These are phyloP conservation scores for Tragelaphus eurycerus DNA, from an alignment of 2,797 vertebrate genomes.

Conservation along the genomic window DNA sequence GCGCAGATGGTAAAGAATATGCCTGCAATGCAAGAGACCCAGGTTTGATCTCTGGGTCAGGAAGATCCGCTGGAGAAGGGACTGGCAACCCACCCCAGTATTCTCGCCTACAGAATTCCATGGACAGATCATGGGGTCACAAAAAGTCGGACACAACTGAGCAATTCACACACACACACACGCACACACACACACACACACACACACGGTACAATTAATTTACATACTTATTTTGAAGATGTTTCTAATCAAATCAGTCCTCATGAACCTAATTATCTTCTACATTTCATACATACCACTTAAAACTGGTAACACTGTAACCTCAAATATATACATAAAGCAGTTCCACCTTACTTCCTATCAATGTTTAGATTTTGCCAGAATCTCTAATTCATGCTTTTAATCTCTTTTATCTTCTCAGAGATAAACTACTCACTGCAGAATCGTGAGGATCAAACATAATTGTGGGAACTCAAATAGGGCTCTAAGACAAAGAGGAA, in stretches of 20 bases:
- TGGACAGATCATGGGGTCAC: background rate
- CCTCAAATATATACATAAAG: background rate
- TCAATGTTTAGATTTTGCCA: background rate
- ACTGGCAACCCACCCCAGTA: background rate
- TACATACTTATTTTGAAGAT: background rate
- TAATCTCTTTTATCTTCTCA: constrained; percentile 16
- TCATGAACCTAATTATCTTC: background rate
- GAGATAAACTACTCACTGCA: background rate
- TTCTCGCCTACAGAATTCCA: background rate
- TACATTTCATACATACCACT: background rate
- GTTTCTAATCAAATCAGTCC: background rate
- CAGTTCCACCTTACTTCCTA: background rate
- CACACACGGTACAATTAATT: background rate
- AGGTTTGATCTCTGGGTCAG: background rate
- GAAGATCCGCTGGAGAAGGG: background rate
- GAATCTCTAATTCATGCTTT: background rate
- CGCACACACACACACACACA: background rate
- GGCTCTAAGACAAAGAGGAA: background rate
- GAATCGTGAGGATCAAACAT: background rate
- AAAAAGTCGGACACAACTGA: background rate
- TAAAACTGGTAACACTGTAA: background rate
- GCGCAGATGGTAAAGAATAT: background rate
- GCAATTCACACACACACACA: background rate
- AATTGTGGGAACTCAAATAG: background rate
- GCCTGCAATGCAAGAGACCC: background rate